Evolutionary conservation across 2,888 invertebrate genomes (phyloP).

Genomic region (Eilema depressum): DNA sequence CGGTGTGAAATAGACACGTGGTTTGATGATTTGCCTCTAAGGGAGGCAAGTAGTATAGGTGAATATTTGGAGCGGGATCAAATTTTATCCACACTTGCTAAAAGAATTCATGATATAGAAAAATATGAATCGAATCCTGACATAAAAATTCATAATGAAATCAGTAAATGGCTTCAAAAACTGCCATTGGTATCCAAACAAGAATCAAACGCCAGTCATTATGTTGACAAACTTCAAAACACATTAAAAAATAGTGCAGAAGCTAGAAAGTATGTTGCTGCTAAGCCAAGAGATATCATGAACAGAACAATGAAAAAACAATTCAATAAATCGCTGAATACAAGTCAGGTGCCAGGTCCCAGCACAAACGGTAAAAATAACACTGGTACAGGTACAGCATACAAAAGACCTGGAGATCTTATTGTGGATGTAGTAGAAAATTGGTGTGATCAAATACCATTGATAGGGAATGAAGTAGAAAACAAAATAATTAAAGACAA

Average conservation of each 20-base stretch:
- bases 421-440: constrained; percentile 63
- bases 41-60: constrained; percentile 42
- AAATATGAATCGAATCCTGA: constrained; percentile 49
- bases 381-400: constrained; percentile 15
- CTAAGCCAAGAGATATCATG: constrained; percentile 25
- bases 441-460: constrained; percentile 68
- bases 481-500: constrained; percentile 58
- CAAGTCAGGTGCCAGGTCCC: constrained; percentile 51
- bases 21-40: constrained; percentile 66
- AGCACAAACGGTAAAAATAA: constrained; percentile 38
- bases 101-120: constrained; percentile 68
- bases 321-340: constrained; percentile 9
- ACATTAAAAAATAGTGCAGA: constrained; percentile 58
- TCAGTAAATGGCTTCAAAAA: constrained; percentile 64
- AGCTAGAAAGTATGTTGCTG: constrained; percentile 59
- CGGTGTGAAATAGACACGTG: constrained; percentile 69
- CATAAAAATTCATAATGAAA: constrained; percentile 63
- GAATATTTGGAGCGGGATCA: constrained; percentile 64
- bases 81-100: constrained; percentile 63
- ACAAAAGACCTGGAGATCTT: constrained; percentile 61
- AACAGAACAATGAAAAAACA: constrained; percentile 41
- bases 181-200: constrained; percentile 59
- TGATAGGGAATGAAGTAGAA: constrained; percentile 47
- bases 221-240: constrained; percentile 55
- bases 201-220: constrained; percentile 48